phyloP scores from a whole-genome alignment of 2,113 vertebrate species.

The Misgurnus mizolepis region DNA sequence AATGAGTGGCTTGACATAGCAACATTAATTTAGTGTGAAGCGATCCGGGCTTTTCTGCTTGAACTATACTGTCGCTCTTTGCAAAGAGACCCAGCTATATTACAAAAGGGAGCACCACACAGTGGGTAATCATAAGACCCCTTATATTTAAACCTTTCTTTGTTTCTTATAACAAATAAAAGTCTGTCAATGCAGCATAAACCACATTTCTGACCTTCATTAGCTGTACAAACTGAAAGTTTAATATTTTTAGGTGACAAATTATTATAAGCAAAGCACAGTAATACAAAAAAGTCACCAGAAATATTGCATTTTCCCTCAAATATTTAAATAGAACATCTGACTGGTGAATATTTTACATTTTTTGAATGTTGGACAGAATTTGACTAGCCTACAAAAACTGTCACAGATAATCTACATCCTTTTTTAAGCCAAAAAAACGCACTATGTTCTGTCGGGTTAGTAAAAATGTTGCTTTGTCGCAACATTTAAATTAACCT shows the following conservation, averaged over 20 bases:
- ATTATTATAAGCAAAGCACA: not conserved
- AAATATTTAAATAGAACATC: conserved; percentile 7
- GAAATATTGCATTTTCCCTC: not conserved
- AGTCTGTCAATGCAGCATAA: not conserved
- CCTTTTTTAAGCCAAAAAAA: no score
- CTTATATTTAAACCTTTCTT: not conserved
- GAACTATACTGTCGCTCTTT: not conserved
- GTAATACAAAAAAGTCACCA: not conserved
- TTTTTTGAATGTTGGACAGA: not conserved
- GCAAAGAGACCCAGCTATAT: no score
- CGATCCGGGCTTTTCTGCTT: not conserved
- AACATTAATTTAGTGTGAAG: not conserved
- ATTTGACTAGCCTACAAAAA: no score
- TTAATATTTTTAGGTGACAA: not conserved
- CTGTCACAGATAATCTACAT: no score
- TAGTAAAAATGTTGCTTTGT: no score
- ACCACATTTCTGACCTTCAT: not conserved
- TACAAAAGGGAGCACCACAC: not conserved
- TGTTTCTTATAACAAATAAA: no score
- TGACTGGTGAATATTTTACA: not conserved
- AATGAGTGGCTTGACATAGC: not conserved
- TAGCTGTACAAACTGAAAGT: not conserved
- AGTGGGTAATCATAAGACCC: not conserved
- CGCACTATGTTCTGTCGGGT: no score
- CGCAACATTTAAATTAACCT: no score